These are phyloP conservation scores for Uromys caudimaculatus DNA, from an alignment of 2,797 vertebrate genomes.

Conservation along the genomic window DNA sequence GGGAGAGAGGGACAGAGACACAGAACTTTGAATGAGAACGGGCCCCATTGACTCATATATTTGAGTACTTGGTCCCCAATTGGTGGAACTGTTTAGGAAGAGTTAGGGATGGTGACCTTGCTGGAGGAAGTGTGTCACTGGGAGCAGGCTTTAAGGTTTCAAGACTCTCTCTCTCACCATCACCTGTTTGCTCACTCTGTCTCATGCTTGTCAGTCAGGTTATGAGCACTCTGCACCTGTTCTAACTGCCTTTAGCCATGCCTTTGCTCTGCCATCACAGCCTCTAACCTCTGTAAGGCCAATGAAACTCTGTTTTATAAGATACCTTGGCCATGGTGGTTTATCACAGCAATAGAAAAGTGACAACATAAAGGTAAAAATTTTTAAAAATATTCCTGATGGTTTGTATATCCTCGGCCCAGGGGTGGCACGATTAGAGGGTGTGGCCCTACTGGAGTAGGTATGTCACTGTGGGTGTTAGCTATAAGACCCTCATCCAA, in stretches of 20 bases:
- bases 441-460: too few relatives aligned
- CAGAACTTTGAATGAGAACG: background rate
- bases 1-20: background rate
- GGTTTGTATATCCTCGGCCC: too few relatives aligned
- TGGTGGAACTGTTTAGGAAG: background rate
- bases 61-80: background rate
- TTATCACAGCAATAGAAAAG: background rate
- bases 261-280: background rate
- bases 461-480: too few relatives aligned
- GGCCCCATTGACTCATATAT: background rate
- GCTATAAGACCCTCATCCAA: too few relatives aligned
- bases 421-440: too few relatives aligned
- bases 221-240: background rate
- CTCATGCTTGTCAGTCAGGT: background rate
- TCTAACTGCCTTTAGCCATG: background rate
- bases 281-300: background rate
- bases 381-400: too few relatives aligned
- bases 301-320: background rate
- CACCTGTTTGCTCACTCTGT: background rate
- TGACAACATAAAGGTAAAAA: background rate
- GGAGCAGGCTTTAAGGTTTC: too few relatives aligned
- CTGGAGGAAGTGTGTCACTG: background rate
- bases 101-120: background rate
- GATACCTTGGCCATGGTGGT: background rate
- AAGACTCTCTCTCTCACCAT: background rate